These are phyloP conservation scores for Seriola quinqueradiata DNA, from an alignment of 2,113 vertebrate genomes.

Conservation along the genomic window DNA sequence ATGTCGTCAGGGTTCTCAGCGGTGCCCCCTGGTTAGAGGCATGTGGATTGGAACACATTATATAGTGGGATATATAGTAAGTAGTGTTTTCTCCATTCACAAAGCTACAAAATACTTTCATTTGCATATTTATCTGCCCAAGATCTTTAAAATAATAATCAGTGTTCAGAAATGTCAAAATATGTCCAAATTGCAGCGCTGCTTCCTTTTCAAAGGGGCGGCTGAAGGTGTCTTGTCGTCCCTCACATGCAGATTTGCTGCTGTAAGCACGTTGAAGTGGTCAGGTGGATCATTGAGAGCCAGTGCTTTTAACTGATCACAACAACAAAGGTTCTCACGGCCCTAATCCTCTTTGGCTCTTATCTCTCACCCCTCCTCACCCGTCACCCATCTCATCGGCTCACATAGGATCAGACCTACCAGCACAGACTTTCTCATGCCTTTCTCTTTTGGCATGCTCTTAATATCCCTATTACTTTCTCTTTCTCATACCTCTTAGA, in stretches of 20 bases:
- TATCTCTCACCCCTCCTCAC: conserved; percentile 75
- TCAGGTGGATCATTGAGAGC: conserved; percentile 76
- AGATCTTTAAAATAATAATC: not conserved
- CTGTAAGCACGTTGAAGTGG: conserved; percentile 63
- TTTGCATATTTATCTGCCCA: not conserved
- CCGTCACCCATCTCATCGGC: conserved; percentile 77
- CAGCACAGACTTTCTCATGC: conserved; percentile 72
- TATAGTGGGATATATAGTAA: not conserved
- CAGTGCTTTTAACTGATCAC: conserved; percentile 81
- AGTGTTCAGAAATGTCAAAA: not conserved
- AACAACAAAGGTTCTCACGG: conserved; percentile 83
- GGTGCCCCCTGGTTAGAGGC: too few relatives aligned
- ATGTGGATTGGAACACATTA: not conserved
- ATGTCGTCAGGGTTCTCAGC: too few relatives aligned
- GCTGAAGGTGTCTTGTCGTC: conserved; percentile 35
- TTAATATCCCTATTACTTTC: conserved; percentile 69
- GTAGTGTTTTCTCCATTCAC: not conserved
- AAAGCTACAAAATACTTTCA: not conserved
- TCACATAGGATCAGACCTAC: conserved; percentile 74
- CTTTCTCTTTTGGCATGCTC: conserved; percentile 62
- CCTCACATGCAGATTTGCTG: conserved; percentile 59
- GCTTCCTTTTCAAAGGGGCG: not conserved
- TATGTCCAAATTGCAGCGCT: not conserved
- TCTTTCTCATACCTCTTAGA: conserved; percentile 52
- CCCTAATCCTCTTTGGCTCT: conserved; percentile 83